A percentile compares a stretch with the other conserved stretches of the same genome.
phyloP scores from a whole-genome alignment of 2,888 invertebrate genomes.

The Mechanitis messenoides region DNA sequence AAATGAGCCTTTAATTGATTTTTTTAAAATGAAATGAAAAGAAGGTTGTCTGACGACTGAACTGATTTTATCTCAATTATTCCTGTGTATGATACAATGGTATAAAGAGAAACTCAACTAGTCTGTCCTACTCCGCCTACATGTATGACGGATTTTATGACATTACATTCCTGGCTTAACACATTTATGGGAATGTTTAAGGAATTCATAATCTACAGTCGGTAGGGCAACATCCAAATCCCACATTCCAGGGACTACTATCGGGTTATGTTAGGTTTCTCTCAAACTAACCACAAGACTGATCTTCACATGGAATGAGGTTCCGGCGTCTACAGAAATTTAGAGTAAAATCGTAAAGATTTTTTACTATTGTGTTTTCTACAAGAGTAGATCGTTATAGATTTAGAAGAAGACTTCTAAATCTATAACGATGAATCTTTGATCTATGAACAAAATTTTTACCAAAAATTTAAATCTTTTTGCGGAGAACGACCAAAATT shows the following conservation, averaged over 20 bases:
- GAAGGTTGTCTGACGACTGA: background rate
- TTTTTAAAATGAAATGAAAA: background rate
- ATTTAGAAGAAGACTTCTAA: too few relatives aligned
- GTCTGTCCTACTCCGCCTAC: slow-evolving; percentile 26
- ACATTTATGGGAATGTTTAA: slow-evolving; percentile 7
- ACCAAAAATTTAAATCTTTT: too few relatives aligned
- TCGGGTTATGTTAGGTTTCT: background rate
- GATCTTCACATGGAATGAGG: too few relatives aligned
- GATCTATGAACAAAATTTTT: too few relatives aligned
- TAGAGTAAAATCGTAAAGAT: too few relatives aligned
- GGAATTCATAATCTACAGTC: background rate
- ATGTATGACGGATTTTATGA: slow-evolving; percentile 11
- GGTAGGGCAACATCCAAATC: slow-evolving; percentile 7
- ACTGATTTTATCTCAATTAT: slow-evolving; percentile 7
- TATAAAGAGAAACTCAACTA: slow-evolving; percentile 13
- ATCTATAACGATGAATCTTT: too few relatives aligned
- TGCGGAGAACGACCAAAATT: too few relatives aligned
- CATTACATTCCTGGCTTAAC: slow-evolving; percentile 15
- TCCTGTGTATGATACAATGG: slow-evolving; percentile 11
- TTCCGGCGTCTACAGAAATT: too few relatives aligned
- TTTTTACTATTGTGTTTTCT: too few relatives aligned
- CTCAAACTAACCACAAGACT: too few relatives aligned
- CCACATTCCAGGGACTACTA: background rate
- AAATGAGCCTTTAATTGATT: too few relatives aligned
- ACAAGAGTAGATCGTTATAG: too few relatives aligned